Base-by-base conservation (phyloP, 2,797 vertebrate genomes). In the Sebastes cheni region DNA sequence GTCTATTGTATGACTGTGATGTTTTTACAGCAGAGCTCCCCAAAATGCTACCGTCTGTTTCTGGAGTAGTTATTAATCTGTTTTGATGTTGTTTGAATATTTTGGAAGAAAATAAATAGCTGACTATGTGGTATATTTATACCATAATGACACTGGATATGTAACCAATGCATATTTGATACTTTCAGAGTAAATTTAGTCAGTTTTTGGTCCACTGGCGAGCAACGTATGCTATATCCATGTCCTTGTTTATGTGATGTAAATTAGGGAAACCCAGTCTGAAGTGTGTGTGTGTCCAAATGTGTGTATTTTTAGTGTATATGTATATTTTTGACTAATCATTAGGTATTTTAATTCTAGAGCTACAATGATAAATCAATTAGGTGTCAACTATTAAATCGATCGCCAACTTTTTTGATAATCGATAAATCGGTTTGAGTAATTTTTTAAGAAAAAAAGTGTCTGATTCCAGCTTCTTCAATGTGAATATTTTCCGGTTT, bases 21-120 rank as follows among this genome's bases (percentile, higher is more conserved):
- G 66, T 73, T 77, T 46, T 54, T 50, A 46, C 23, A 46, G 64
- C 39, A 27, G 9, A 46, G 39, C 64, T 61, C 29, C 68, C 29
- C 36, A 60, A 75, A 83, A 39, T 59, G 46, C 62, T n/a, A n/a
- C 34, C 18, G 12, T 55, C 6, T 52, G 50, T 72, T 70, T 67
- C 23, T 9, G n/a, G 8, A 60, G 30, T 56, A 22, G 52, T 4
- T 46, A 32, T 77, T 5, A 11, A 27, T 66, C 46, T 13, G 29
- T 67, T 62, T 72, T 27, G 3, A 52, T 30, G 11, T 36, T 29
- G 7, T 50, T 59, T 54, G 20, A 54, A 54, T 54, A n/a, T 54
- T 54, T 54, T 58, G 3, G 30, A 61, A n/a, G 30, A 64, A 36
- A 39, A 52, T 22, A 20, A 8, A 56, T 27, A 3, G 1, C 6